Evolutionary conservation across 2,113 vertebrate species (phyloP).

Genomic region (Campylomormyrus tamandua): DNA sequence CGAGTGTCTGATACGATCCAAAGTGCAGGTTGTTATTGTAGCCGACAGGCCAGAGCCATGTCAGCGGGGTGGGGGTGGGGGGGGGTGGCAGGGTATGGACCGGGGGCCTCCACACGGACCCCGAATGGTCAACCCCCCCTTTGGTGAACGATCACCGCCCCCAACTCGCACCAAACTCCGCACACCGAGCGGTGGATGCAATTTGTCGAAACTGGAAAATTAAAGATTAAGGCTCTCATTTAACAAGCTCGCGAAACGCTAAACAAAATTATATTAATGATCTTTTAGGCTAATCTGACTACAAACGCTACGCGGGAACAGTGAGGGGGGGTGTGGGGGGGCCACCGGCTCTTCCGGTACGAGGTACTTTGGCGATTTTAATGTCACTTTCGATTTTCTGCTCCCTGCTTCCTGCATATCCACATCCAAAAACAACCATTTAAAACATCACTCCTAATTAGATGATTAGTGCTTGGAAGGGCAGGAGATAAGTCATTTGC

Average conservation of each 20-base stretch:
- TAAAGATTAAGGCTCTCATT: constrained; percentile 39
- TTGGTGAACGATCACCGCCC: not conserved
- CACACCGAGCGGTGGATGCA: constrained; percentile 13
- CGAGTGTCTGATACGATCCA: constrained; percentile 3
- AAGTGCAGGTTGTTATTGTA: constrained; percentile 26
- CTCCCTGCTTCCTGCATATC: constrained; percentile 53
- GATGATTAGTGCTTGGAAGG: constrained; percentile 84
- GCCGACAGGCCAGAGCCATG: not conserved
- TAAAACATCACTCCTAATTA: constrained; percentile 85
- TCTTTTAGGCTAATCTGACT: constrained; percentile 30
- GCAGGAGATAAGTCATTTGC: constrained; percentile 79
- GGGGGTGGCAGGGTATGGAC: not conserved
- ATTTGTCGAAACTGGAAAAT: constrained; percentile 35
- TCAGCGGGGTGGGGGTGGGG: too few species aligned
- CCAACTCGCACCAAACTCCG: constrained; percentile 24
- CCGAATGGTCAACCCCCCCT: too few species aligned
- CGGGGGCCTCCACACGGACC: constrained; percentile 11
- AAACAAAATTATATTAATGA: constrained; percentile 39
- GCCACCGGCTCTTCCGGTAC: constrained; percentile 39
- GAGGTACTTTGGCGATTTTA: constrained; percentile 43
- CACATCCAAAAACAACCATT: constrained; percentile 70
- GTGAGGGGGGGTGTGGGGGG: not conserved
- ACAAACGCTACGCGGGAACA: not conserved
- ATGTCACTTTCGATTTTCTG: constrained; percentile 56
- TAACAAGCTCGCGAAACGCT: constrained; percentile 32